phyloP scores from a whole-genome alignment of 2,797 vertebrate species.

The Poeciliopsis presidionis region DNA sequence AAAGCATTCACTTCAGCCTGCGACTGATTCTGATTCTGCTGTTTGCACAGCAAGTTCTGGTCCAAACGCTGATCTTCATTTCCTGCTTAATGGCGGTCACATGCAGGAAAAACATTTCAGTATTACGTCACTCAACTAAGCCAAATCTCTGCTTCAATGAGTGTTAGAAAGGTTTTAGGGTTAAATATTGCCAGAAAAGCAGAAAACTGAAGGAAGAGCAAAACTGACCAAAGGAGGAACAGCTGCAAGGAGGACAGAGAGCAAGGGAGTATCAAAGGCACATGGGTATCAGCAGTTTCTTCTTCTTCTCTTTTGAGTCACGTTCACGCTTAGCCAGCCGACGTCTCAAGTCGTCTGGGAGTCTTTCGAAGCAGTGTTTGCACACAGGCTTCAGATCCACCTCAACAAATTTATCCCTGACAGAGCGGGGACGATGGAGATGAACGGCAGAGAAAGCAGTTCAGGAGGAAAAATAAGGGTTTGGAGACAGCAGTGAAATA shows the following conservation, averaged over 20 bases:
- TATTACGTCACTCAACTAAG: constrained; percentile 11
- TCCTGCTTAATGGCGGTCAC: constrained; percentile 22
- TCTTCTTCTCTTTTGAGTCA: constrained; percentile 93
- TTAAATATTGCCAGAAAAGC: constrained; percentile 8
- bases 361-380: constrained; percentile 96
- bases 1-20: constrained; percentile 49
- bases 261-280: constrained; percentile 86
- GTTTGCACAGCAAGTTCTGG: constrained; percentile 33
- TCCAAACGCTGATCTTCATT: constrained; percentile 36
- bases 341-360: constrained; percentile 95
- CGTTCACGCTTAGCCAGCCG: constrained; percentile 91
- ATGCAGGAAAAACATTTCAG: constrained; percentile 16
- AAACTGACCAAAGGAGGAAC: constrained; percentile 88
- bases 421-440: constrained; percentile 42
- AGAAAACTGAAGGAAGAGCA: constrained; percentile 40
- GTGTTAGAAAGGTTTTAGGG: neutral
- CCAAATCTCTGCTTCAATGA: neutral
- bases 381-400: constrained; percentile 99
- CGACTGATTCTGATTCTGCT: constrained; percentile 57
- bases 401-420: constrained; percentile 98
- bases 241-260: constrained; percentile 63
- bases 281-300: constrained; percentile 91
- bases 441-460: constrained; percentile 6
- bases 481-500: neutral
- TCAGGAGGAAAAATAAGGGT: constrained; percentile 4